Evolutionary conservation across 2,113 vertebrate species (phyloP), one percentile per base, ranked within the genome.

Genomic region (Chionis minor): DNA sequence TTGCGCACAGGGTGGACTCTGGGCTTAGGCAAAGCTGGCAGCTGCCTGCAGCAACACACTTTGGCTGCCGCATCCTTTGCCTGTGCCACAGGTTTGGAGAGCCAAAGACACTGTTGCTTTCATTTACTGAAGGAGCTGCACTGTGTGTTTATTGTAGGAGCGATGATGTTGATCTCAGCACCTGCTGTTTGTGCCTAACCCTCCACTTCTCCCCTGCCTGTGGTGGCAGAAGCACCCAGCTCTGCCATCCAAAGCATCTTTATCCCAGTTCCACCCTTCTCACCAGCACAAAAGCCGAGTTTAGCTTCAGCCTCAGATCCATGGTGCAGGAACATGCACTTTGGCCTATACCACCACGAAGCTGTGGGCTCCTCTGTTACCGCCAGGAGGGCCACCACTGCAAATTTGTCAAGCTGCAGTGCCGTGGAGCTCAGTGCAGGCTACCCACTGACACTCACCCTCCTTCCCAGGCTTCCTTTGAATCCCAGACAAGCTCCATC

Each of bases 311-410:
- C 19, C 26, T 24, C 27, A 59, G 28, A 55, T 38, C 28, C 12
- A 21, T 21, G 21, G n/a, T 24, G 9, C 8, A 59, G 61, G 56
- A 79, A 12, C 5, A 6, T 8, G 6, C 16, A 33, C 21, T 67
- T 78, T 33, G 52, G 14, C 30, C 27, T 20, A 14, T n/a, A 6
- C 16, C 7, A 2, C 35, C 40, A 47, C 0, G 0, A 62, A 88
- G 28, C 32, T 32, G 78, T 51, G 82, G 82, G 56, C 14, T 82
- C 10, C 27, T 58, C 15, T 74, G 22, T 40, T 58, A 35, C 33
- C 67, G 19, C n/a, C 6, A 4, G n/a, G 22, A 81, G 61, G 35
- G 66, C 14, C 61, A 33, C 10, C 10, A 9, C 2, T 32, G 54
- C 16, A 24, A 33, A 44, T 3, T 17, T 18, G 49, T 44, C 2